A percentile compares a stretch with the other conserved stretches of the same genome.
phyloP scores from a whole-genome alignment of 2,113 vertebrate genomes.

The Channa argus region DNA sequence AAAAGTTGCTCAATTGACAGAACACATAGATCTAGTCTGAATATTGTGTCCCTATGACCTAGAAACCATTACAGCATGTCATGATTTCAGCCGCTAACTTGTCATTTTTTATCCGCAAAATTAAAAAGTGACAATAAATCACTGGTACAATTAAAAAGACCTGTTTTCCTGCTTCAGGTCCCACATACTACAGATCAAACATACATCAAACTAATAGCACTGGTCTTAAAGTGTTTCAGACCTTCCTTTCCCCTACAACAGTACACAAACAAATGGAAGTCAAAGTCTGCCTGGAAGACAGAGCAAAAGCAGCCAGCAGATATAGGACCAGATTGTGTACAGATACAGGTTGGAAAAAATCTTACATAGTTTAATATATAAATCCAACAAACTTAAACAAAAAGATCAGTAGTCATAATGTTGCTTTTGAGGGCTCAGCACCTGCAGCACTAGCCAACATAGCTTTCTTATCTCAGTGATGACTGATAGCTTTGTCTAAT shows the following conservation, averaged over 20 bases:
- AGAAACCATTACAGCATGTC: no score
- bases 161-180: not conserved
- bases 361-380: no score
- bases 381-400: constrained; percentile 25
- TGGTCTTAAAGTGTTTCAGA: not conserved
- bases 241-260: not conserved
- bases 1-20: no score
- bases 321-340: not conserved
- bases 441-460: constrained; percentile 56
- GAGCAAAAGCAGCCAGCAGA: not conserved
- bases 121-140: no score
- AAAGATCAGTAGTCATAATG: constrained; percentile 55
- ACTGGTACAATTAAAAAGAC: not conserved
- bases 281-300: not conserved
- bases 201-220: not conserved
- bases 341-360: not conserved
- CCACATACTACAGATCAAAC: not conserved
- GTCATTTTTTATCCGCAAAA: no score
- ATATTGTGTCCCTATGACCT: no score
- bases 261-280: not conserved
- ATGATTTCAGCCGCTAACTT: no score
- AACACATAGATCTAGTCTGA: no score
- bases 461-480: constrained; percentile 61
- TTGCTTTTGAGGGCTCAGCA: constrained; percentile 63
- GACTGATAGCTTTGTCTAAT: constrained; percentile 56